A percentile compares a stretch with the other conserved stretches of the same genome.
Conservation (phyloP, 2,888 invertebrate genomes). For the Spisula subtruncata region DNA sequence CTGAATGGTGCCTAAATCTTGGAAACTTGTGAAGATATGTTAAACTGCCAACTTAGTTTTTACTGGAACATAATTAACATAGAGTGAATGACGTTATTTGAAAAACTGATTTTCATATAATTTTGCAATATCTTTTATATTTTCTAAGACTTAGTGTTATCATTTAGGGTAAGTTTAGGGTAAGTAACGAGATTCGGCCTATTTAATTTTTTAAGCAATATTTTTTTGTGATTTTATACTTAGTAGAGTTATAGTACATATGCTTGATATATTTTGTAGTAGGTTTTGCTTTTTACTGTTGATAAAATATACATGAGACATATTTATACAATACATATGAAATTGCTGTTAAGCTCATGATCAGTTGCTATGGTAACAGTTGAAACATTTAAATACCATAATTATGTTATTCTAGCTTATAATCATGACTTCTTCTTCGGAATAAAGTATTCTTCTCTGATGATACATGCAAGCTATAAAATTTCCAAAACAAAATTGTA, state of each 20-base stretch:
- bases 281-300: not conserved
- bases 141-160: not conserved
- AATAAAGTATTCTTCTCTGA: no score
- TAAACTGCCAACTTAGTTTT: no score
- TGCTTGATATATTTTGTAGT: not conserved
- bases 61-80: no score
- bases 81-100: no score
- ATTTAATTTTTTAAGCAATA: not conserved
- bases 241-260: not conserved
- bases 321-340: not conserved
- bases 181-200: not conserved
- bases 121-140: not conserved
- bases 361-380: not conserved
- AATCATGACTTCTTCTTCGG: not conserved
- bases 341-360: not conserved
- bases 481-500: no score
- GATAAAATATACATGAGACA: not conserved
- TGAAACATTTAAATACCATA: no score
- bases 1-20: no score
- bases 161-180: not conserved
- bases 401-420: not conserved
- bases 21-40: no score
- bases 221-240: not conserved
- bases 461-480: no score
- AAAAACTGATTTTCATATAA: no score